Conservation (phyloP, 1,140 invertebrate species). For the Ylistrum balloti region DNA sequence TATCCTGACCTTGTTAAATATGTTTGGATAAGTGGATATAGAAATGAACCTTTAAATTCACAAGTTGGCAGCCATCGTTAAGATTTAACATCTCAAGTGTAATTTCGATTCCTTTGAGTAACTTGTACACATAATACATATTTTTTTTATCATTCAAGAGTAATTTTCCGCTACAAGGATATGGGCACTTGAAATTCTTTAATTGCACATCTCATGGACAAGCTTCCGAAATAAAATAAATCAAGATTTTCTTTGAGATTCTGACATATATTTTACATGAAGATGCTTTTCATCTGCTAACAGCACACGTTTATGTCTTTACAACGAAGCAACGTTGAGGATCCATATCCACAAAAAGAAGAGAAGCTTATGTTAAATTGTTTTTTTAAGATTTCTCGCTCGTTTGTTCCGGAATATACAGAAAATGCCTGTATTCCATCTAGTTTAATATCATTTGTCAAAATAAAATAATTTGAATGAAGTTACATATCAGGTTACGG, state of each 20-base stretch:
- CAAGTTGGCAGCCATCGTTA: background rate
- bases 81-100: background rate
- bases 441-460: too few species aligned
- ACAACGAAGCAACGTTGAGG: too few species aligned
- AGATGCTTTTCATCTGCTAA: too few species aligned
- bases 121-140: background rate
- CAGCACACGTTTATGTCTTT: too few species aligned
- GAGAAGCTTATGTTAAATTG: too few species aligned
- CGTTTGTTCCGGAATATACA: too few species aligned
- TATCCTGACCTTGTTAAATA: background rate
- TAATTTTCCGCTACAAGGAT: background rate
- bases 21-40: background rate
- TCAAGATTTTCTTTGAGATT: background rate
- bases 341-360: too few species aligned
- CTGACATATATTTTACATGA: background rate
- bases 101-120: background rate
- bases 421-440: too few species aligned
- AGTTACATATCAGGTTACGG: too few species aligned
- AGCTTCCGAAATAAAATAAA: constrained; percentile 6
- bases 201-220: background rate
- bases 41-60: background rate
- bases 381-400: too few species aligned
- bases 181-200: background rate
- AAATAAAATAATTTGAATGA: too few species aligned
- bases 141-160: background rate